Evolutionary conservation across 1,140 invertebrate species (phyloP), one percentile per base, ranked within the genome.

Genomic region (Drosophila serrata): DNA sequence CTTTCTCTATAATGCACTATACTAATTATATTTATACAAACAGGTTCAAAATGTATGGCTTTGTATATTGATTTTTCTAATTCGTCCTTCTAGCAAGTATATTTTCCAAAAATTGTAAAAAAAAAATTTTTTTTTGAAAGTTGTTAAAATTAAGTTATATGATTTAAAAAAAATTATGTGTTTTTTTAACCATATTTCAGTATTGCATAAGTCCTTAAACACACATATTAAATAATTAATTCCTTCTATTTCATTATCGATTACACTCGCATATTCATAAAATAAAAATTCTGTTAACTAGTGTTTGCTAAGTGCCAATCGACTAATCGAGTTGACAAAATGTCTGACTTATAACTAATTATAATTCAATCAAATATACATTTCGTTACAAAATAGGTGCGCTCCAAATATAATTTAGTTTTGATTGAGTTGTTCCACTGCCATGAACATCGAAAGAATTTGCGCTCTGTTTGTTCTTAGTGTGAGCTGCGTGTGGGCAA

Each of bases 371-470:
- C 39, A 62, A 4, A 31, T 22, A 9, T 45, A 45, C 8, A 45
- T 59, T 59, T 59, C 12, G 13, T 4, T 31, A n/a, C 11, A 31
- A 11, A 5, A 17, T 24, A 15, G 12, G 9, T 8, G 22, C 15
- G 1, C n/a, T 22, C 2, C 0, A 57, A 57, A 57, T 42, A 42
- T 17, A 29, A 42, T 61, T 61, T 39, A 62, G 33, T 62, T 17
- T 7, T 27, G 22, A 29, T 27, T 24, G 17, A 55, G 17, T 24
- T 39, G 9, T 17, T 24, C 24, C 27, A 15, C 59, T 11, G 22
- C 13, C 22, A 63, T 68, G 64, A 51, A 27, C 59, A 8, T 29
- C 42, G 33, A 6, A 27, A n/a, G 0, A 11, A 15, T 39, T 8
- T 29, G 42, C 5, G 8, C 15, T 13, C 3, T 43, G 7, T 4